A percentile compares a stretch with the other conserved stretches of the same genome.
These are phyloP conservation scores for Drosophila truncata DNA, from an alignment of 1,140 invertebrate genomes.

Conservation along the genomic window DNA sequence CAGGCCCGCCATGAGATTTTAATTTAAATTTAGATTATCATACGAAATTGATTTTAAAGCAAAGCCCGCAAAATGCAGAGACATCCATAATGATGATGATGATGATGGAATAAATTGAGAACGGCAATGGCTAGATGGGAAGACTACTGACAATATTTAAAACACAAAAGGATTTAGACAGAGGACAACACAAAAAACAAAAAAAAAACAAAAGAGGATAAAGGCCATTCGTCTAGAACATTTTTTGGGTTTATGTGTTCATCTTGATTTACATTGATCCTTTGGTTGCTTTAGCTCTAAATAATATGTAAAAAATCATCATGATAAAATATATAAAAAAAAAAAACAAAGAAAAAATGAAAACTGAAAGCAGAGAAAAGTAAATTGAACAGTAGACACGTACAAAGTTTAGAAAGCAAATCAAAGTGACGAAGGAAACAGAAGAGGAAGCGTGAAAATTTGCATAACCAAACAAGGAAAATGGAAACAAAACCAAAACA, in stretches of 20 bases:
- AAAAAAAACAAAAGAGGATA: conserved; percentile 16
- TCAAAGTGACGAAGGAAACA: conserved; percentile 49
- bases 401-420: conserved; percentile 76
- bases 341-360: conserved; percentile 12
- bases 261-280: conserved; percentile 22
- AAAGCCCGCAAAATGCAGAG: conserved; percentile 44
- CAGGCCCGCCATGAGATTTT: conserved; percentile 61
- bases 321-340: conserved; percentile 42
- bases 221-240: conserved; percentile 47
- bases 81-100: conserved; percentile 17
- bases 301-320: conserved; percentile 70
- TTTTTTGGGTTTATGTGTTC: conserved; percentile 35
- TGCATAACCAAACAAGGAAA: conserved; percentile 78
- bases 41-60: conserved; percentile 61
- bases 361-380: conserved; percentile 1
- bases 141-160: conserved; percentile 82
- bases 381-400: conserved; percentile 62
- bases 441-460: conserved; percentile 68
- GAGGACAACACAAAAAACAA: conserved; percentile 3
- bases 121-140: conserved; percentile 30
- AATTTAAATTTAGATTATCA: conserved; percentile 80
- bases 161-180: conserved; percentile 49
- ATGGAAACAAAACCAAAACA: conserved; percentile 36
- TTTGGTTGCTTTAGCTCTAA: conserved; percentile 71
- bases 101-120: conserved; percentile 46